Base-by-base conservation (phyloP, 2,113 vertebrate genomes). In the Cisticola juncidis region DNA sequence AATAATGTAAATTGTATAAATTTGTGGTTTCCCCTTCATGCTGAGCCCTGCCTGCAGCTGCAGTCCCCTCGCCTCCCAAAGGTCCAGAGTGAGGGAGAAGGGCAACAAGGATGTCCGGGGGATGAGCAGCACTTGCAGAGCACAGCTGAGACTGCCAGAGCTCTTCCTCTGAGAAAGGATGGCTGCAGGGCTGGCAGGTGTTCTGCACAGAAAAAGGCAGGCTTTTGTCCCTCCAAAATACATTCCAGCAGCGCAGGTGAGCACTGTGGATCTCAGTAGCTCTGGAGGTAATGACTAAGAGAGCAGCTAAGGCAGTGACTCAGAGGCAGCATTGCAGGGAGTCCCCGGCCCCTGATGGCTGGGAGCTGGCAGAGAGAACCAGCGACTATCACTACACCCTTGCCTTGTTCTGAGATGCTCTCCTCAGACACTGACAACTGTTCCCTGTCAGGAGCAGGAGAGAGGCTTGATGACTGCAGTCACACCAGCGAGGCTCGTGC, bases 371-470 rank as follows among this genome's bases (percentile, higher is more conserved):
- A 58, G 70, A 74, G 0, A 47, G 65, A 96, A 38, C 69, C 16
- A 1, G 69, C 2, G 1, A 80, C 93, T 45, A 68, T 36, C 84
- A 40, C 47, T 15, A 87, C 84, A 84, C 84, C 81, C 95, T 91
- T 21, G 65, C 95, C 93, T 94, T 84, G 84, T 60, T 95, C 95
- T 86, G 70, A 3, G 17, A 15, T 28, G 17, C 81, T 64, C 92
- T 90, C 77, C 92, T 96, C 2, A 94, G 93, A 96, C 92, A 31
- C 84, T 48, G 61, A 94, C 92, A 95, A 95, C 84, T 56, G 92
- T 28, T 96, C 92, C 57, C 87, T 57, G 77, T 74, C 95, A 92
- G 83, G 6, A 91, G 26, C 28, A 66, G 64, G 29, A 81, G 53
- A 62, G 64, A 86, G 29, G 69, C 45, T 80, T n/a, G 84, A 78